Base-by-base conservation (phyloP, 2,113 vertebrate species). In the Gambusia holbrooki region DNA sequence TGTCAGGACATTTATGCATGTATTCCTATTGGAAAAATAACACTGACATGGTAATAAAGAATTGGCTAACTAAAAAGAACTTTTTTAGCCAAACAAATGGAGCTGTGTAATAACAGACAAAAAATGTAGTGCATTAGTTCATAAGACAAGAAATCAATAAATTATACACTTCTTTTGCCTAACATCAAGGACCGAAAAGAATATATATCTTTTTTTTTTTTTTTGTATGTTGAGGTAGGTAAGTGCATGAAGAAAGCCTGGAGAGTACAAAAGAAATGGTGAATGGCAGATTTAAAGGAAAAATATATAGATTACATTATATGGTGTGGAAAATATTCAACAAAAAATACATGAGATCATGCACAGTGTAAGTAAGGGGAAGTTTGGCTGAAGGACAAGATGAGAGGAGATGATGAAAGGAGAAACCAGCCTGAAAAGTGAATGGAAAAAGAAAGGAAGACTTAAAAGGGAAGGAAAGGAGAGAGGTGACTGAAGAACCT, bases 321-420 rank as follows among this genome's bases (percentile, higher is more conserved):
- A 51, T 63, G n/a, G 66, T 48, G 42, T 25, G 66, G 62, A 69
- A 83, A 79, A 77, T 40, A 42, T 62, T 48, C 54, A 73, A 71
- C n/a, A 62, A 42, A 76, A 73, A 37, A 62, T 67, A 71, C 35
- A 72, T 58, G 54, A 63, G 66, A 45, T 3, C 28, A 76, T 73
- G 69, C 63, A 74, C 68, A 67, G 12, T 54, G 69, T 64, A 54
- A 51, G 30, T 10, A 30, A 5, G 51, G 40, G 63, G n/a, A 73
- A 71, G 40, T 62, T 30, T 62, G 65, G 71, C 17, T 54, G 3
- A 63, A 62, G 81, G 85, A 81, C 69, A 70, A 65, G 74, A 72
- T 77, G 62, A 87, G 67, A 80, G 17, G 37, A 58, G 62, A 68
- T 68, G 27, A 81, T 33, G 15, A 69, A 80, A 77, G 30, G 62